These are phyloP conservation scores for Agriopis leucophaearia DNA, from an alignment of 2,888 invertebrate species.

Conservation along the genomic window DNA sequence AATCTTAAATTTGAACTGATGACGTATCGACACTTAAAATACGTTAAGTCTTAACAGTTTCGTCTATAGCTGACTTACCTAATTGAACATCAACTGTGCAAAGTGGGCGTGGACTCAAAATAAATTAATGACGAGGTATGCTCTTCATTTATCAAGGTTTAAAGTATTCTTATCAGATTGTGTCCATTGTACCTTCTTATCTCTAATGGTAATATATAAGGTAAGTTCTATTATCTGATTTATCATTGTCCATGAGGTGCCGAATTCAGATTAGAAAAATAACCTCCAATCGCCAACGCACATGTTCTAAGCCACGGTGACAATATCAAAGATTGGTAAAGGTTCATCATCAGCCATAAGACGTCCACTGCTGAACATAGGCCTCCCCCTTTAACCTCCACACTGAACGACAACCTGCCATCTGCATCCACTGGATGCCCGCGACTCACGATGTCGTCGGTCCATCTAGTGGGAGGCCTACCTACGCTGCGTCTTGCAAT, in stretches of 20 bases:
- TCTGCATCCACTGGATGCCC: too few species aligned
- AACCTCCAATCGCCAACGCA: not conserved
- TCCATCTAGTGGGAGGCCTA: too few species aligned
- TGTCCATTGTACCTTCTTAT: slow-evolving; percentile 1
- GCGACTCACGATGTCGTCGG: too few species aligned
- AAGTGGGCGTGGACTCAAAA: slow-evolving; percentile 11
- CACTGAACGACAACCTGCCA: too few species aligned
- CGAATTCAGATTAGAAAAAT: not conserved
- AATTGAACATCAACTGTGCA: not conserved
- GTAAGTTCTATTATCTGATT: slow-evolving; percentile 1
- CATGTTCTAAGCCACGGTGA: not conserved
- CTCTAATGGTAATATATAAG: not conserved
- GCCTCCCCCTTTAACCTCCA: too few species aligned
- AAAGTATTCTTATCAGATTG: slow-evolving; percentile 8
- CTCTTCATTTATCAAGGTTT: slow-evolving; percentile 4
- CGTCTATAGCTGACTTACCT: not conserved
- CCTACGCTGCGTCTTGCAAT: too few species aligned
- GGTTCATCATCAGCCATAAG: too few species aligned
- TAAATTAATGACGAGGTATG: not conserved
- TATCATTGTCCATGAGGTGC: too few species aligned
- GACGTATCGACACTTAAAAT: too few species aligned
- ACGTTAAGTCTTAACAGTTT: too few species aligned
- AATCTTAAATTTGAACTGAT: too few species aligned
- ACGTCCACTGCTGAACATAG: too few species aligned
- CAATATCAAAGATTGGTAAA: not conserved